Percentiles rank a stretch among this genome's conserved stretches.
Conservation (phyloP, 2,888 invertebrate species). For the Hirtodrosophila histrioides region DNA sequence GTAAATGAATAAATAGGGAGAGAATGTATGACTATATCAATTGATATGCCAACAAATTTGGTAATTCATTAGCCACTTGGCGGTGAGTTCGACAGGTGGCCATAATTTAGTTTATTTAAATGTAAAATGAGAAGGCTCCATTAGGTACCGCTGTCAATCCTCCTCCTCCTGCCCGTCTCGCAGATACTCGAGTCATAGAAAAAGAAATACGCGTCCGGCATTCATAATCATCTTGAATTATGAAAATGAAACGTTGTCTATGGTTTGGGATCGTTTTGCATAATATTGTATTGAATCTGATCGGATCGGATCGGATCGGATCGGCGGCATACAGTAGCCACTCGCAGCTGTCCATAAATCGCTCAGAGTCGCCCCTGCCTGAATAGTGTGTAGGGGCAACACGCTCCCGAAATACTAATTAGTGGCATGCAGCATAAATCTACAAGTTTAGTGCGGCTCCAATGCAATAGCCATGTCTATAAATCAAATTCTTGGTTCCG, state of each 20-base stretch:
- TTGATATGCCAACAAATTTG: slow-evolving; percentile 32
- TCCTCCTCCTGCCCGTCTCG: slow-evolving; percentile 1
- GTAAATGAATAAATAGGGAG: slow-evolving; percentile 17
- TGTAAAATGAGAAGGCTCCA: slow-evolving; percentile 48
- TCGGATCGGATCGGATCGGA: slow-evolving; percentile 4
- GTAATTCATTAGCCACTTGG: slow-evolving; percentile 49
- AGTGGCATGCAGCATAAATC: slow-evolving; percentile 50
- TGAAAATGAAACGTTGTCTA: slow-evolving; percentile 6
- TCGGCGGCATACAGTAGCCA: slow-evolving; percentile 37
- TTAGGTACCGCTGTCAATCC: slow-evolving; percentile 41
- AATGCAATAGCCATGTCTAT: slow-evolving; percentile 42
- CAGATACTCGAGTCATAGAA: slow-evolving; percentile 27
- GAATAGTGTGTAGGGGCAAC: slow-evolving; percentile 33
- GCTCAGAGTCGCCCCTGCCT: slow-evolving; percentile 30
- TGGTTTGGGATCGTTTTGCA: slow-evolving; percentile 1
- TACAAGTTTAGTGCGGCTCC: slow-evolving; percentile 20
- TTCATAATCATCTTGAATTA: too few relatives aligned
- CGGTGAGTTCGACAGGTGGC: slow-evolving; percentile 54
- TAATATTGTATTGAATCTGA: slow-evolving; percentile 8
- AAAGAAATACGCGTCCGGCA: neutral
- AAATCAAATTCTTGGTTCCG: slow-evolving; percentile 37
- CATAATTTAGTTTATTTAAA: slow-evolving; percentile 54
- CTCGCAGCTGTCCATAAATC: slow-evolving; percentile 68
- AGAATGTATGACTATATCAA: slow-evolving; percentile 7
- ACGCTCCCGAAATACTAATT: slow-evolving; percentile 62